Conservation (phyloP, 2,888 invertebrate genomes). For the Leucophenga montana region DNA sequence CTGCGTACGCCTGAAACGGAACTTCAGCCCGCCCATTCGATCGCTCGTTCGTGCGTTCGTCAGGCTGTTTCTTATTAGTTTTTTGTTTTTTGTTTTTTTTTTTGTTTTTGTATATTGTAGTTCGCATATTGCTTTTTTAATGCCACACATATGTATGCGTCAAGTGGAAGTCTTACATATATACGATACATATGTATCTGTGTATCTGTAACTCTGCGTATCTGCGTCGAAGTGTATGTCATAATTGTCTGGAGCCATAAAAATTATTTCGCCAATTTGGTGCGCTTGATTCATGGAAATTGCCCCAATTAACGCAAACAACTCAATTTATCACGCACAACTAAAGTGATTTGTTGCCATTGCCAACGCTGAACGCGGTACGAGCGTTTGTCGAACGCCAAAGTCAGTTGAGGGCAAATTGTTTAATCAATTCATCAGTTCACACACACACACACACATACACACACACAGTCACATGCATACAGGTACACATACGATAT, state of each 20-base stretch:
- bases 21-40: neutral
- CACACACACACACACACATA: conserved; percentile 33
- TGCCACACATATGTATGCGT: too few relatives aligned
- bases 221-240: conserved; percentile 12
- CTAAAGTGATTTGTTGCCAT: conserved; percentile 67
- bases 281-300: conserved; percentile 58
- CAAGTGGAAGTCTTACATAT: neutral
- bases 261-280: conserved; percentile 28
- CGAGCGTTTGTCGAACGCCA: conserved; percentile 43
- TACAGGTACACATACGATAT: conserved; percentile 30
- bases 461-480: conserved; percentile 31
- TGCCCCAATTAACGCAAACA: conserved; percentile 67
- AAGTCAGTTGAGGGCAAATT: conserved; percentile 53
- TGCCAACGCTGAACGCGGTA: conserved; percentile 54
- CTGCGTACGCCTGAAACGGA: conserved; percentile 1
- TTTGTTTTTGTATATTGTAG: too few relatives aligned
- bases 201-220: neutral
- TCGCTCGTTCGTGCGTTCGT: conserved; percentile 13
- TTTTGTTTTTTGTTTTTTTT: neutral
- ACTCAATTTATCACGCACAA: conserved; percentile 68
- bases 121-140: too few relatives aligned
- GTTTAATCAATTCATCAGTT: conserved; percentile 66
- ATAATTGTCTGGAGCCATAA: conserved; percentile 28
- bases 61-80: conserved; percentile 26
- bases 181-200: neutral